Conservation (phyloP, 1,140 invertebrate species). For the Drosophila lini region DNA sequence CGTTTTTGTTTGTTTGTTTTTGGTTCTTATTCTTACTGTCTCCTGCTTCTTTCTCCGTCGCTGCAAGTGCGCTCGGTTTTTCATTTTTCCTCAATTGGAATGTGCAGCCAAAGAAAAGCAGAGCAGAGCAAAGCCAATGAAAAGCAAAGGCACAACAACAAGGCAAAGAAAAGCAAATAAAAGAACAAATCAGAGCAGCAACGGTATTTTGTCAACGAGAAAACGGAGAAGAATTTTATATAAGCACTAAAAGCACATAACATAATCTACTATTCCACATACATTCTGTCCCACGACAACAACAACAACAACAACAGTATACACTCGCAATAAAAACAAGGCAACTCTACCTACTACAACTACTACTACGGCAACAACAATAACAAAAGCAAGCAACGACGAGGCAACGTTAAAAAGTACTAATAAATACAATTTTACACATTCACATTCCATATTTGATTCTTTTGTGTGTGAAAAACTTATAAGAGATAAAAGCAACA, state of each 20-base stretch:
- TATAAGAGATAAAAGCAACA: slow-evolving; percentile 57
- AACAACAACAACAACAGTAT: not conserved
- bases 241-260: slow-evolving; percentile 31
- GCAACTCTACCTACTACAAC: slow-evolving; percentile 35
- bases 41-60: slow-evolving; percentile 8
- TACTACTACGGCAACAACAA: slow-evolving; percentile 32
- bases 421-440: slow-evolving; percentile 69
- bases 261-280: slow-evolving; percentile 42
- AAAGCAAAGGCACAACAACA: slow-evolving; percentile 8
- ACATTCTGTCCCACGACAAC: slow-evolving; percentile 9
- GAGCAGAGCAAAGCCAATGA: slow-evolving; percentile 12
- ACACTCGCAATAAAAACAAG: slow-evolving; percentile 15
- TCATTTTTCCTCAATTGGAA: slow-evolving; percentile 36
- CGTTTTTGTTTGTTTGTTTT: slow-evolving; percentile 43
- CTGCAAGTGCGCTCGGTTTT: slow-evolving; percentile 30
- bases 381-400: slow-evolving; percentile 26
- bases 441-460: slow-evolving; percentile 71
- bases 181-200: slow-evolving; percentile 34
- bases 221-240: slow-evolving; percentile 35
- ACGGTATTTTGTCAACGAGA: slow-evolving; percentile 16
- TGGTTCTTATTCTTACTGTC: slow-evolving; percentile 28
- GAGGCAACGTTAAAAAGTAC: slow-evolving; percentile 33
- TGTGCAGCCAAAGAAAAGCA: slow-evolving; percentile 33
- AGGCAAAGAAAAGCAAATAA: slow-evolving; percentile 15
- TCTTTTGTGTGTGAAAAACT: slow-evolving; percentile 70